Percentiles rank a stretch among this genome's conserved stretches.
These are phyloP conservation scores for Scaptomyza tumidula DNA, from an alignment of 2,888 invertebrate genomes.

Conservation along the genomic window DNA sequence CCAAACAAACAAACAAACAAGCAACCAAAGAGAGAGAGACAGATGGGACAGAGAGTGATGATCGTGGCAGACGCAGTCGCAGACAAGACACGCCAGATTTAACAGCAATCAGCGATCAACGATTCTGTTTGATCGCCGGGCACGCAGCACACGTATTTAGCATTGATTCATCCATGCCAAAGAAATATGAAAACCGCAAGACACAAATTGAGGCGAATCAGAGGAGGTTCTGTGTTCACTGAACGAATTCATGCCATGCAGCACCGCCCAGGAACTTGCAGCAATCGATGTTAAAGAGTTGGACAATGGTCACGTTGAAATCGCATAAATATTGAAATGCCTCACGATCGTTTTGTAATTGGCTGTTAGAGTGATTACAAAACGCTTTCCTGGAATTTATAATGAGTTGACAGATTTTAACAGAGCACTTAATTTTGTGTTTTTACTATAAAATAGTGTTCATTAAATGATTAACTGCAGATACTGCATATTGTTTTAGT, in stretches of 20 bases:
- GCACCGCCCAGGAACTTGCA: constrained; percentile 75
- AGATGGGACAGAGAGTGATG: constrained; percentile 6
- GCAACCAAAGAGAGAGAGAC: neutral
- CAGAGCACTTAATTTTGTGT: neutral
- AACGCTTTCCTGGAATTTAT: constrained; percentile 49
- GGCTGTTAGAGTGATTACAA: constrained; percentile 45
- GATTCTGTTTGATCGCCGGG: constrained; percentile 18
- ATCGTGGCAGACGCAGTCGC: constrained; percentile 47
- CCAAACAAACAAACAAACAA: constrained; percentile 37
- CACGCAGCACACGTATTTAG: constrained; percentile 34
- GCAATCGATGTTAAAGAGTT: constrained; percentile 53
- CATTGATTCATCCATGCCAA: constrained; percentile 52
- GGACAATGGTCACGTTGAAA: constrained; percentile 62
- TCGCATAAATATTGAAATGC: constrained; percentile 54
- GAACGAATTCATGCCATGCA: constrained; percentile 17
- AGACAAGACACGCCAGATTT: constrained; percentile 59
- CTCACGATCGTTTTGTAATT: constrained; percentile 48
- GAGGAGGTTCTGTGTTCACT: constrained; percentile 15
- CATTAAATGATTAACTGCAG: constrained; percentile 30
- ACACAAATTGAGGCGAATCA: constrained; percentile 11
- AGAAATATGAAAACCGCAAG: constrained; percentile 39
- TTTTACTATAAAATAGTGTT: constrained; percentile 14
- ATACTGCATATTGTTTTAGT: constrained; percentile 16
- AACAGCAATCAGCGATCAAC: constrained; percentile 43
- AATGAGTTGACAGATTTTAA: constrained; percentile 40